A percentile compares a stretch with the other conserved stretches of the same genome.
Evolutionary conservation across 2,113 vertebrate species (phyloP).

Genomic region (Apaloderma vittatum): DNA sequence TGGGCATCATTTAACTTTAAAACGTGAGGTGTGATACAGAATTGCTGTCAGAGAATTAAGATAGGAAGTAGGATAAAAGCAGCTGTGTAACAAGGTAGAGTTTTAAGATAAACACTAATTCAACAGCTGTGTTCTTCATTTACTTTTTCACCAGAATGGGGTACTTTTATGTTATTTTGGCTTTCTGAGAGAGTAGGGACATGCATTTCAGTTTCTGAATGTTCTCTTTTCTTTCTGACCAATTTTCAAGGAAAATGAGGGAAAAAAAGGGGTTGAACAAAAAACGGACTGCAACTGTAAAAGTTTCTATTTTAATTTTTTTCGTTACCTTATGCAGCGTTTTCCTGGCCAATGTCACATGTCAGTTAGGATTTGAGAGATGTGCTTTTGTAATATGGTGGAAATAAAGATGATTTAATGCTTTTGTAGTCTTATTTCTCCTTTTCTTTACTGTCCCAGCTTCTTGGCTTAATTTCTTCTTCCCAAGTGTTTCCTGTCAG

Average conservation of each 20-base stretch:
- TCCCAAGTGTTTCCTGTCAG: background rate
- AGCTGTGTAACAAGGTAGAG: background rate
- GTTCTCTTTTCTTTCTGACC: background rate
- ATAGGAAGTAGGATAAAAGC: background rate
- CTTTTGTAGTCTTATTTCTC: background rate
- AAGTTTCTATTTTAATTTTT: background rate
- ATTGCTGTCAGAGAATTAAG: background rate
- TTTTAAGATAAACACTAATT: background rate
- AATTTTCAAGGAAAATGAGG: background rate
- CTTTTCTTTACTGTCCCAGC: background rate
- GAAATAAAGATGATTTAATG: background rate
- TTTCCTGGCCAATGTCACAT: background rate
- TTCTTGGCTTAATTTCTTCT: background rate
- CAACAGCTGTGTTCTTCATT: background rate
- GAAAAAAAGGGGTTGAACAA: background rate
- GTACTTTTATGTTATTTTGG: background rate
- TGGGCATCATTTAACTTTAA: background rate
- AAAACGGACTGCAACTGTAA: background rate
- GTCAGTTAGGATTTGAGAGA: background rate
- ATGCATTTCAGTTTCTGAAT: background rate
- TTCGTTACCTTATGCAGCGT: fast-evolving
- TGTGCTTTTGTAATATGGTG: background rate
- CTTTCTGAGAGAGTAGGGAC: background rate
- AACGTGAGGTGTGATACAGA: background rate
- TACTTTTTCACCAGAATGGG: background rate